Conservation (phyloP, 2,113 vertebrate species). For the Piprites chloris region DNA sequence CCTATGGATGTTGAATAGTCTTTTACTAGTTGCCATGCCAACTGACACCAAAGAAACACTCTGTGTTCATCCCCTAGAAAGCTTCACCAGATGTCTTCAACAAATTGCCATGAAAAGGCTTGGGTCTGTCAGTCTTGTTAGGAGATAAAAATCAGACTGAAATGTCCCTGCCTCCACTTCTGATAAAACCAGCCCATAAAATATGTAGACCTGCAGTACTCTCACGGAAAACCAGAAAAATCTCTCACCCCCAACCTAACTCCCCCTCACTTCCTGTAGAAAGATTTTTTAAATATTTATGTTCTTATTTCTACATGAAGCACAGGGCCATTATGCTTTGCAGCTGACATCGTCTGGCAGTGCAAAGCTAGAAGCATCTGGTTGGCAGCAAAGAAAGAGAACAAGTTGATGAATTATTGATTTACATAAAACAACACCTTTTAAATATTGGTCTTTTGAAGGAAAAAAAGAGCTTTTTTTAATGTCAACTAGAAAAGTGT, state of each 20-base stretch:
- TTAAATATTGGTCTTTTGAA: constrained; percentile 76
- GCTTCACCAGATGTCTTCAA: constrained; percentile 99
- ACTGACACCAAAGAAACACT: constrained; percentile 93
- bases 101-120: constrained; percentile 97
- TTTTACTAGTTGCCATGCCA: constrained; percentile 98
- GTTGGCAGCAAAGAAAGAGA: constrained; percentile 77
- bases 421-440: constrained; percentile 89
- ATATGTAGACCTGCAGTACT: constrained; percentile 76
- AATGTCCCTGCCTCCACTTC: constrained; percentile 76
- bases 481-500: constrained; percentile 61
- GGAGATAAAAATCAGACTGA: constrained; percentile 89
- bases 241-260: constrained; percentile 52
- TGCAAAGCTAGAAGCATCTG: constrained; percentile 83
- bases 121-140: constrained; percentile 88
- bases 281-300: constrained; percentile 92
- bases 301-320: constrained; percentile 85
- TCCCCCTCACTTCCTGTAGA: constrained; percentile 72
- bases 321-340: constrained; percentile 80
- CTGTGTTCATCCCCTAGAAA: constrained; percentile 88
- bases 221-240: constrained; percentile 71
- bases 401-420: constrained; percentile 91
- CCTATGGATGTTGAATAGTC: constrained; percentile 91
- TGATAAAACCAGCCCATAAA: constrained; percentile 79
- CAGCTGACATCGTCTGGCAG: constrained; percentile 85
- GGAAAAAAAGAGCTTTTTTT: constrained; percentile 40